A percentile compares a stretch with the other conserved stretches of the same genome.
These are phyloP conservation scores for Anolis apletophallus DNA, from an alignment of 2,797 vertebrate species.

Conservation along the genomic window DNA sequence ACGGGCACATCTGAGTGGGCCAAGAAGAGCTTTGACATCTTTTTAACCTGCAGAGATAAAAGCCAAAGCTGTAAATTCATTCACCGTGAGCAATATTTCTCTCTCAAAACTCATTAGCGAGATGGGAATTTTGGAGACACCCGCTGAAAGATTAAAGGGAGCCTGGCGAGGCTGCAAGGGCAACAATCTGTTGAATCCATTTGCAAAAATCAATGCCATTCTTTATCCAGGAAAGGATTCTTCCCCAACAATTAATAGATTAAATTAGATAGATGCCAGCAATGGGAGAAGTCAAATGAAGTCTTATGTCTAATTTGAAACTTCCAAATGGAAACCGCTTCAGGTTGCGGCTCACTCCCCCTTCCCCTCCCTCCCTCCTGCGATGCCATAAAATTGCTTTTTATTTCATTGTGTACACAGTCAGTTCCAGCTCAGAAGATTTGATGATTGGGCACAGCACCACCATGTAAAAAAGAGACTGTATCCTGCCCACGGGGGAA, in stretches of 20 bases:
- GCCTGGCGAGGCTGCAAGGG: not conserved
- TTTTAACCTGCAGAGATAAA: conserved; percentile 36
- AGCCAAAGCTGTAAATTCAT: conserved; percentile 6
- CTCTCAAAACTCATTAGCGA: conserved; percentile 42
- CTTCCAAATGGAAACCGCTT: conserved; percentile 10
- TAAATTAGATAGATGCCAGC: conserved; percentile 32
- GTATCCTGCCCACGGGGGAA: not conserved
- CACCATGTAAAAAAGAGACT: not conserved
- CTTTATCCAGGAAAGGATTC: conserved; percentile 22
- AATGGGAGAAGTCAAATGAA: conserved; percentile 8
- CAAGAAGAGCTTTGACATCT: not conserved
- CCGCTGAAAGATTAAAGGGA: conserved; percentile 19
- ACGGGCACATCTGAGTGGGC: not conserved
- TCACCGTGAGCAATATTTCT: conserved; percentile 21
- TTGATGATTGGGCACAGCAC: not conserved
- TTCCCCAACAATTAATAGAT: conserved; percentile 36
- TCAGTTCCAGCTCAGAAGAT: conserved; percentile 15
- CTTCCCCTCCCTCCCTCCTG: not conserved
- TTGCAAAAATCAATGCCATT: conserved; percentile 24
- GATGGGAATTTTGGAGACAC: conserved; percentile 55
- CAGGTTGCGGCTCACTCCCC: not conserved
- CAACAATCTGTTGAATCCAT: conserved; percentile 7
- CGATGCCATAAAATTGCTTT: conserved; percentile 5
- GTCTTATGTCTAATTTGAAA: conserved; percentile 18
- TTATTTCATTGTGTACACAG: conserved; percentile 22